These are phyloP conservation scores for Strongylocentrotus purpuratus DNA, from an alignment of 35 echinoderm and acorn worm species.

Conservation along the genomic window DNA sequence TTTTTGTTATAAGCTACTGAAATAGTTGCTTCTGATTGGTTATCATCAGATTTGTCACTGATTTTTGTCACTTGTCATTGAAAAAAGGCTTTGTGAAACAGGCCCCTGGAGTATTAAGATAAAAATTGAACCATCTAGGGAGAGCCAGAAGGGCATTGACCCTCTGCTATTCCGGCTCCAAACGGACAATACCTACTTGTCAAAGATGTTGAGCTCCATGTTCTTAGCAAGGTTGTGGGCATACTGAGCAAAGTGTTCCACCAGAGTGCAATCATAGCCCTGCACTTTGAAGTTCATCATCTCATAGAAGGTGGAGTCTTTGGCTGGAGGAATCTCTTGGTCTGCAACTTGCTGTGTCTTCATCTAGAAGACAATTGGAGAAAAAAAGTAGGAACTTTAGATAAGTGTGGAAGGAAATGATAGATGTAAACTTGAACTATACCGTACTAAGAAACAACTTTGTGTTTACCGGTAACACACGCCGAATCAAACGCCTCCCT, in stretches of 20 bases:
- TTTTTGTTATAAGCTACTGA: no score
- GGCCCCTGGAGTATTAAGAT: no score
- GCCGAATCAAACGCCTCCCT: background rate
- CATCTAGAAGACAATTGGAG: slow-evolving; percentile 41
- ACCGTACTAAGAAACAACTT: background rate
- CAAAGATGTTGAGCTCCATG: slow-evolving; percentile 77
- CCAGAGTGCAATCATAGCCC: slow-evolving; percentile 81
- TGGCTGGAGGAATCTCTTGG: slow-evolving; percentile 78
- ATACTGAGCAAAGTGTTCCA: slow-evolving; percentile 95
- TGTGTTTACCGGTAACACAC: background rate
- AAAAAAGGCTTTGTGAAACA: no score
- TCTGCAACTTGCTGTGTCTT: slow-evolving; percentile 80
- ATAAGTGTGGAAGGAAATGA: background rate
- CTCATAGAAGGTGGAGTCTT: slow-evolving; percentile 65
- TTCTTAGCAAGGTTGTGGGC: slow-evolving; percentile 85
- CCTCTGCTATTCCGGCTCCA: background rate
- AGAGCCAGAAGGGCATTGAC: no score
- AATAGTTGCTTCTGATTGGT: no score
- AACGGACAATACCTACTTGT: slow-evolving; percentile 52
- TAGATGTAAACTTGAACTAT: background rate
- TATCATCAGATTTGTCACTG: no score
- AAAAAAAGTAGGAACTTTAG: background rate
- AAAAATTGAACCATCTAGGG: no score
- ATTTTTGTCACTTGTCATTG: no score
- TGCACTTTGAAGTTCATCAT: slow-evolving; percentile 68